Evolutionary conservation across 2,113 vertebrate species (phyloP).

Genomic region (Trematomus loennbergii): DNA sequence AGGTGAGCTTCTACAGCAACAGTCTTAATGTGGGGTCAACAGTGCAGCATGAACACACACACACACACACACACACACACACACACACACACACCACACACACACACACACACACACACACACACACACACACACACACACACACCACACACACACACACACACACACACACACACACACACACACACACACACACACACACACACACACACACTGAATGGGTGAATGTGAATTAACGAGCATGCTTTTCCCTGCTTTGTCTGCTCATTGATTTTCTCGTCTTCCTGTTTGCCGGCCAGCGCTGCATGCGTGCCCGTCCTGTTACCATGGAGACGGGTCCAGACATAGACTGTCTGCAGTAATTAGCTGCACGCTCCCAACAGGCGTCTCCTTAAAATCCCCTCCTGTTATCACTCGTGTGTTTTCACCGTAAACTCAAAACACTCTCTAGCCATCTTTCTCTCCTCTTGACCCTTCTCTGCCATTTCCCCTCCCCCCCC

Average conservation of each 20-base stretch:
- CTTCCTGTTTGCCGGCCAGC: conserved; percentile 65
- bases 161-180: not conserved
- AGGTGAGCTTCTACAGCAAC: not conserved
- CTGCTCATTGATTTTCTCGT: conserved; percentile 75
- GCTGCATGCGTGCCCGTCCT: conserved; percentile 62
- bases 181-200: not conserved
- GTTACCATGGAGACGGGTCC: conserved; percentile 80
- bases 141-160: too few species aligned
- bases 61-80: not conserved
- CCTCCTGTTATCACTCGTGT: conserved; percentile 60
- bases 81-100: too few species aligned
- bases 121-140: not conserved
- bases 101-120: too few species aligned
- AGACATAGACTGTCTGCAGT: conserved; percentile 79
- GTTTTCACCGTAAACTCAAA: conserved; percentile 30
- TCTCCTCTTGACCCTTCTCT: conserved; percentile 24
- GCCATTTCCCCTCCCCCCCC: not conserved
- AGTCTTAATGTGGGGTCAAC: not conserved
- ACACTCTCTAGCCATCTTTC: not conserved
- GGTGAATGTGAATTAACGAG: conserved; percentile 44
- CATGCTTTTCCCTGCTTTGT: conserved; percentile 46
- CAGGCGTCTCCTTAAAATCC: conserved; percentile 68
- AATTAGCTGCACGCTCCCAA: conserved; percentile 76
- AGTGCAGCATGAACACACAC: not conserved
- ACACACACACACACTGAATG: conserved; percentile 25